These are phyloP conservation scores for Verasper variegatus DNA, from an alignment of 2,113 vertebrate genomes.

Conservation along the genomic window DNA sequence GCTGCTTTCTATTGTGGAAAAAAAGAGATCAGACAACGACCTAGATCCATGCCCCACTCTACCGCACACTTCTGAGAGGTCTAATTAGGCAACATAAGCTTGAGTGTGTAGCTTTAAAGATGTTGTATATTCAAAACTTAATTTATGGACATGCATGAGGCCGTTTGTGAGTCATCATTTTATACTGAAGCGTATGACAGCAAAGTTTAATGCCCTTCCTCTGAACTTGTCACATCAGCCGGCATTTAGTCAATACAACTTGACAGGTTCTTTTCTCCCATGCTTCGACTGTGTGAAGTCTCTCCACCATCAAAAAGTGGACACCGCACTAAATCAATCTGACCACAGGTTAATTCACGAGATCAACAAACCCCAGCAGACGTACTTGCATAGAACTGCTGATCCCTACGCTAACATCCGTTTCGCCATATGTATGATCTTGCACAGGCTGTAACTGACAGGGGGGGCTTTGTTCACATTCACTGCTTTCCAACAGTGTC, in stretches of 20 bases:
- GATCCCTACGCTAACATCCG: slow-evolving; percentile 28
- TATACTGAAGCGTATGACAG: slow-evolving; percentile 13
- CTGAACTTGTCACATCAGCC: slow-evolving; percentile 56
- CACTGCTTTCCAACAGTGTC: slow-evolving; percentile 3
- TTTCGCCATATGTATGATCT: slow-evolving; percentile 25
- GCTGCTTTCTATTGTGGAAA: too few species aligned
- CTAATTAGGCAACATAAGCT: too few species aligned
- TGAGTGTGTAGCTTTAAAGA: neutral
- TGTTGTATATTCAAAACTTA: neutral
- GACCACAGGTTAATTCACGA: slow-evolving; percentile 56
- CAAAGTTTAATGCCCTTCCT: slow-evolving; percentile 34
- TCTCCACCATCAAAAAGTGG: slow-evolving; percentile 30
- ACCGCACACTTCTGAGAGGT: too few species aligned
- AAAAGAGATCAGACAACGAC: too few species aligned
- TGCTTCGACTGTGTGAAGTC: slow-evolving; percentile 19
- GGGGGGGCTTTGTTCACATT: slow-evolving; percentile 6
- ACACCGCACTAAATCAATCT: slow-evolving; percentile 34
- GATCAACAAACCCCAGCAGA: slow-evolving; percentile 35
- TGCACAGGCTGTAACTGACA: slow-evolving; percentile 26
- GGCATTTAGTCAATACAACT: slow-evolving; percentile 44
- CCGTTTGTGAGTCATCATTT: slow-evolving; percentile 26
- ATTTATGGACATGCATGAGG: neutral
- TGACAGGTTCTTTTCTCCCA: slow-evolving; percentile 43
- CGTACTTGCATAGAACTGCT: slow-evolving; percentile 5
- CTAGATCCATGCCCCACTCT: too few species aligned